Percentiles rank a stretch among this genome's conserved stretches.
Evolutionary conservation across 2,113 vertebrate species (phyloP).

Genomic region (Cervus canadensis): DNA sequence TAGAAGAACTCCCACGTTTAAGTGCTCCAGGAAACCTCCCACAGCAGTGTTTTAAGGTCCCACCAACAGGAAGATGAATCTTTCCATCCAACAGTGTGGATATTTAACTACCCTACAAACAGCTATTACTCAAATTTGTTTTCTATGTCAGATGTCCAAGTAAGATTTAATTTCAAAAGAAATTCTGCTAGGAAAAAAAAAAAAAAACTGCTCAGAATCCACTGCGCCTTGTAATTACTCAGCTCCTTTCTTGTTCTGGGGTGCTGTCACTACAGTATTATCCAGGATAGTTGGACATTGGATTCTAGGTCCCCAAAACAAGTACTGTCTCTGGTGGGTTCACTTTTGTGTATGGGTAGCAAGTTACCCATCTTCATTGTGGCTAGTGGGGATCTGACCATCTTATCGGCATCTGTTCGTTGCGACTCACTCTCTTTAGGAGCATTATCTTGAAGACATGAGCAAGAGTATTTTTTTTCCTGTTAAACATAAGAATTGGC

Average conservation of each 20-base stretch:
- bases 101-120: neutral
- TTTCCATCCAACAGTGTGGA: neutral
- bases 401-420: neutral
- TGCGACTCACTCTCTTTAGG: neutral
- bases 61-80: neutral
- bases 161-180: slow-evolving; percentile 27
- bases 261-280: neutral
- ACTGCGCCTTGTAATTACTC: neutral
- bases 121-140: neutral
- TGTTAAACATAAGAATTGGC: neutral
- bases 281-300: neutral
- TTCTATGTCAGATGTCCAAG: neutral
- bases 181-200: neutral
- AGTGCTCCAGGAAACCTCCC: neutral
- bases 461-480: neutral
- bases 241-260: neutral
- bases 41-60: neutral
- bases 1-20: neutral
- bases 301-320: neutral
- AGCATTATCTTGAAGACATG: neutral
- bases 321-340: neutral
- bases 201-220: neutral
- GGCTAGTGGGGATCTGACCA: rapidly evolving
- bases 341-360: neutral
- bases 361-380: neutral